Evolutionary conservation across 2,797 vertebrate genomes (phyloP).

Genomic region (Rhinella marina): DNA sequence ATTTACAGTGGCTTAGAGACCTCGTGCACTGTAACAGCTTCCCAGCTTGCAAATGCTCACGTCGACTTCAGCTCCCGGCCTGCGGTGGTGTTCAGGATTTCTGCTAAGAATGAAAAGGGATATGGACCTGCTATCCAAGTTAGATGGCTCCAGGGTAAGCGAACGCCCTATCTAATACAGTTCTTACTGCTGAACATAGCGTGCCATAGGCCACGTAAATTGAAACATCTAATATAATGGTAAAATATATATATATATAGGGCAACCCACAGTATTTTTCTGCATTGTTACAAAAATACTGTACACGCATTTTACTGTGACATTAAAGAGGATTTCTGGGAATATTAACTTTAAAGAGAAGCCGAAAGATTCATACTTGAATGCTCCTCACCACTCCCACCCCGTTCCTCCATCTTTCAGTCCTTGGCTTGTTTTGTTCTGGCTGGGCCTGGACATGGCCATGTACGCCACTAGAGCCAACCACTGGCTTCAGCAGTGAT

Average conservation of each 20-base stretch:
- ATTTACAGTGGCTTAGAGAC: slow-evolving; percentile 96
- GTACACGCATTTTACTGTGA: too few species aligned
- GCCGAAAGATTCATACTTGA: too few species aligned
- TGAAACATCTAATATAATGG: background rate
- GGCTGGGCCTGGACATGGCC: too few species aligned
- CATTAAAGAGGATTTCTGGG: too few species aligned
- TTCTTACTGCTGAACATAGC: background rate
- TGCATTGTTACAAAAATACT: background rate
- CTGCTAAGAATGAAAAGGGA: slow-evolving; percentile 95
- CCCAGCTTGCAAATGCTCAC: slow-evolving; percentile 89
- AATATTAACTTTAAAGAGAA: too few species aligned
- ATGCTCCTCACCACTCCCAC: too few species aligned
- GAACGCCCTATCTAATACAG: background rate
- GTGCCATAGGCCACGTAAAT: background rate
- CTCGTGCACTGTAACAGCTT: slow-evolving; percentile 84
- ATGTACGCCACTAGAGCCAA: too few species aligned
- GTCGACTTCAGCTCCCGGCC: slow-evolving; percentile 91
- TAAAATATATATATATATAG: background rate
- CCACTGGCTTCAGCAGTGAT: too few species aligned
- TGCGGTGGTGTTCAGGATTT: slow-evolving; percentile 95
- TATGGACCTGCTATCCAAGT: slow-evolving; percentile 97
- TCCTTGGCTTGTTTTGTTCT: too few species aligned
- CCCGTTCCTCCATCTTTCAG: too few species aligned
- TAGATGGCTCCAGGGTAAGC: slow-evolving; percentile 96
- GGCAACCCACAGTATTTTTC: background rate